Percentiles rank a stretch among this genome's conserved stretches.
Evolutionary conservation across 2,113 vertebrate genomes (phyloP).

Genomic region (Chamaetylas fuelleborni): DNA sequence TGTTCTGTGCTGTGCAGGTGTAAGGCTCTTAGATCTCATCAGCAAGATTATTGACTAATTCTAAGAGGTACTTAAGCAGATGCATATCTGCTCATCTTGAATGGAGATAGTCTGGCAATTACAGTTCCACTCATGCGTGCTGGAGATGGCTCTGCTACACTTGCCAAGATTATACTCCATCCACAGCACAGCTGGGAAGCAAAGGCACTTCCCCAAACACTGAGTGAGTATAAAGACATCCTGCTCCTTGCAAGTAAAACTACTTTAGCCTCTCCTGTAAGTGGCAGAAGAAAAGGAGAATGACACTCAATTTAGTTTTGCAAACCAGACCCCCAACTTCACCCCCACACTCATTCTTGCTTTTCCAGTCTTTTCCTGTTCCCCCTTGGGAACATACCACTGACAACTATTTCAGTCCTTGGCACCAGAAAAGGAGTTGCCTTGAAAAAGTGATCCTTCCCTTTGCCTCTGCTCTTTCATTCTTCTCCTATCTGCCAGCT

Average conservation of each 20-base stretch:
- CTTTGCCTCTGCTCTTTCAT: not conserved
- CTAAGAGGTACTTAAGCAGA: slow-evolving; percentile 59
- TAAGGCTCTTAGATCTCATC: slow-evolving; percentile 61
- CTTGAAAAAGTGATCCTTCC: not conserved
- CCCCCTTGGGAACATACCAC: not conserved
- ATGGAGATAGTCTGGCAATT: slow-evolving; percentile 45
- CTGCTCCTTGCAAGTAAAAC: not conserved
- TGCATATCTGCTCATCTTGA: slow-evolving; percentile 13
- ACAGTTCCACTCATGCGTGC: slow-evolving; percentile 17
- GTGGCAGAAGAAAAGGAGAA: not conserved
- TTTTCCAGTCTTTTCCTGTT: slow-evolving; percentile 14
- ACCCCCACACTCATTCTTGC: not conserved
- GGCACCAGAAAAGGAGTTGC: not conserved
- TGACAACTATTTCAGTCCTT: slow-evolving; percentile 14
- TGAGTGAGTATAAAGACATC: not conserved
- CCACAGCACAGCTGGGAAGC: slow-evolving; percentile 27
- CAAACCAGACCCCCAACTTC: not conserved
- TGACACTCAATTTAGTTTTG: not conserved
- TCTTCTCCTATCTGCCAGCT: slow-evolving; percentile 5
- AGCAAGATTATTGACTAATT: slow-evolving; percentile 53
- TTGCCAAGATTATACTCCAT: slow-evolving; percentile 38
- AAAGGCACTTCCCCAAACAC: slow-evolving; percentile 17
- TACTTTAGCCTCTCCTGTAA: not conserved
- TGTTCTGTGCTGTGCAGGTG: slow-evolving; percentile 47
- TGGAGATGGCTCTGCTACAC: slow-evolving; percentile 28